phyloP scores from a whole-genome alignment of 2,797 vertebrate species.

The Erpetoichthys calabaricus region DNA sequence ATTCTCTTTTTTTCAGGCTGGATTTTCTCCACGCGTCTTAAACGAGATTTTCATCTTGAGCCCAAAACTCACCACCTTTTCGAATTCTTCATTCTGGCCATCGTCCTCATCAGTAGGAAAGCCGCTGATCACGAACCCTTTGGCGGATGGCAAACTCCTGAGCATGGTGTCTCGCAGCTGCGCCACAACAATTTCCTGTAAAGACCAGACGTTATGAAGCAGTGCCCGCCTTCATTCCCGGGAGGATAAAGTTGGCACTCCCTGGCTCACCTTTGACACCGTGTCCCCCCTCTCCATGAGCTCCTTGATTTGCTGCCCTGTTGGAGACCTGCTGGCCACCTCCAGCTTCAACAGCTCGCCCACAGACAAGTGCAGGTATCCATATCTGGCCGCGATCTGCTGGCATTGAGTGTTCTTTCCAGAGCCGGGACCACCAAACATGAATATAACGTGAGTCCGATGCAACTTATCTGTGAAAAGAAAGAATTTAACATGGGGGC shows the following conservation, averaged over 20 bases:
- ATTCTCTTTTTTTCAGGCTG: background rate
- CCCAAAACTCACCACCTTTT: conserved; percentile 21
- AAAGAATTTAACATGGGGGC: no score
- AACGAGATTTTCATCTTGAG: background rate
- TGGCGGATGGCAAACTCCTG: conserved; percentile 6
- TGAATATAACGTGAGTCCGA: conserved; percentile 21
- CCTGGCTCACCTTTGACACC: conserved; percentile 22
- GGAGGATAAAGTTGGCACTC: background rate
- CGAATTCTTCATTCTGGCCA: conserved; percentile 26
- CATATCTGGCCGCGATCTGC: conserved; percentile 19
- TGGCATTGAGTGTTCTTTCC: conserved; percentile 23
- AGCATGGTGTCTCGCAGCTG: conserved; percentile 22
- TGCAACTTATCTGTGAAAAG: conserved; percentile 18
- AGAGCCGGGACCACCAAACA: conserved; percentile 23
- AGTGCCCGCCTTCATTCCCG: background rate
- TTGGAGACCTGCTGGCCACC: conserved; percentile 6
- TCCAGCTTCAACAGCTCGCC: conserved; percentile 25
- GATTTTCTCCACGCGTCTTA: no score
- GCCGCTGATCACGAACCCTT: conserved; percentile 24
- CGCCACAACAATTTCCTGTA: conserved; percentile 22
- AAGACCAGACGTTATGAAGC: background rate
- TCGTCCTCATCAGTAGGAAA: conserved; percentile 23
- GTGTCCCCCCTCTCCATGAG: conserved; percentile 21
- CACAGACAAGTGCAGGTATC: conserved; percentile 23
- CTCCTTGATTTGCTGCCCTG: conserved; percentile 13